Evolutionary conservation across 1,140 invertebrate genomes (phyloP).

Genomic region (Melitaea cinxia): DNA sequence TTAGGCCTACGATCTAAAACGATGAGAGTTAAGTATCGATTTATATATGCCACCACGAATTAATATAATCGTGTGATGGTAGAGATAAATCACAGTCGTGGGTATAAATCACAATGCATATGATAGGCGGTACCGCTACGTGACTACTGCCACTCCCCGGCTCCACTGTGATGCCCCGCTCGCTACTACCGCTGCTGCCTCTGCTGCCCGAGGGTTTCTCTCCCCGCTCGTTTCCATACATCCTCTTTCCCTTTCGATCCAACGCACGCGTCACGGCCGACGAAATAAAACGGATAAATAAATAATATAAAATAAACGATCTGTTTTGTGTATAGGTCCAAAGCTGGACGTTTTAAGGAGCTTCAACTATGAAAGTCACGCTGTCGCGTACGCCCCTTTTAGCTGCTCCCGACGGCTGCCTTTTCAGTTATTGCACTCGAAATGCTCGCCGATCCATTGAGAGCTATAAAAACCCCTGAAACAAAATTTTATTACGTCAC

Average conservation of each 20-base stretch:
- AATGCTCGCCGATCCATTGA: slow-evolving; percentile 57
- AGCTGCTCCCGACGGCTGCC: slow-evolving; percentile 74
- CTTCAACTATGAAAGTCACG: background rate
- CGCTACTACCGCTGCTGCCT: background rate
- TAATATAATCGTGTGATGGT: slow-evolving; percentile 68
- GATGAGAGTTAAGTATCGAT: slow-evolving; percentile 75
- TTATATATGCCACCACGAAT: slow-evolving; percentile 74
- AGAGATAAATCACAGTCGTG: slow-evolving; percentile 76
- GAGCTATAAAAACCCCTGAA: slow-evolving; percentile 51
- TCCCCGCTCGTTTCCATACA: background rate
- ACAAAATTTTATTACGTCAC: background rate
- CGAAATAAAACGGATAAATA: slow-evolving; percentile 62
- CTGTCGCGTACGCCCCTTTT: slow-evolving; percentile 28
- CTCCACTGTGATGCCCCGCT: slow-evolving; percentile 8
- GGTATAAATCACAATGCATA: slow-evolving; percentile 74
- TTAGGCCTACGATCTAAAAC: slow-evolving; percentile 79
- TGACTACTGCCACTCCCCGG: slow-evolving; percentile 56
- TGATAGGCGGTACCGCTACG: slow-evolving; percentile 76
- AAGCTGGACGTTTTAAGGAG: slow-evolving; percentile 40
- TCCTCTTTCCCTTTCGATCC: too few species aligned
- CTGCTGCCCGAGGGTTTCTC: slow-evolving; percentile 30
- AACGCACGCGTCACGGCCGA: slow-evolving; percentile 46
- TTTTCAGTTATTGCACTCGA: slow-evolving; percentile 64
- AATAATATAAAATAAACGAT: slow-evolving; percentile 62
- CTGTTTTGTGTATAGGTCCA: slow-evolving; percentile 61